phyloP scores from a whole-genome alignment of 2,797 vertebrate species.

The Myotis myotis region DNA sequence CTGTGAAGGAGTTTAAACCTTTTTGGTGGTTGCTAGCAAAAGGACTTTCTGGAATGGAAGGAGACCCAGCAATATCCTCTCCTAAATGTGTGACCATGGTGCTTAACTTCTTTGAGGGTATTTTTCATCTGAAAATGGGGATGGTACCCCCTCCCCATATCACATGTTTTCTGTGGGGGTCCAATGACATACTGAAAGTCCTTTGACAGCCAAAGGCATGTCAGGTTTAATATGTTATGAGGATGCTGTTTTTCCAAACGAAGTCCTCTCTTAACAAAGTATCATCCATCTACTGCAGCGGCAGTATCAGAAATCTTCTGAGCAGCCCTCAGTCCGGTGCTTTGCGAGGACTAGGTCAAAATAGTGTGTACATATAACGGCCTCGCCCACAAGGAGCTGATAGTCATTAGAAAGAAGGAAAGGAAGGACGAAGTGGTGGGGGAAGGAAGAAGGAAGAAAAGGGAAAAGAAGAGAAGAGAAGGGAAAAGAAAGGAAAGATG shows the following conservation, averaged over 20 bases:
- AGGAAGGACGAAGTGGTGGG: fast-evolving
- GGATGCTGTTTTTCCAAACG: background rate
- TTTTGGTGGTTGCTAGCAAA: background rate
- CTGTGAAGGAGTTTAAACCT: background rate
- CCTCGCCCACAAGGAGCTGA: background rate
- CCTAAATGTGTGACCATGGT: background rate
- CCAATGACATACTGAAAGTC: background rate
- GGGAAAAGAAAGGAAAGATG: background rate
- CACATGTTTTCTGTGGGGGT: background rate
- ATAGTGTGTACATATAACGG: background rate
- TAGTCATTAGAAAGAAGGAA: background rate
- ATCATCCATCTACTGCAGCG: fast-evolving
- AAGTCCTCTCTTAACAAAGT: background rate
- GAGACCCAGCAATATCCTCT: background rate
- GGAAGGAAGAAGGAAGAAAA: background rate
- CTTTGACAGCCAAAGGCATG: background rate
- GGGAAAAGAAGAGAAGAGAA: background rate
- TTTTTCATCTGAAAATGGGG: background rate
- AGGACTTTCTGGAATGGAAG: background rate
- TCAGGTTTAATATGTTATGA: background rate
- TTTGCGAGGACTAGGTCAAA: background rate
- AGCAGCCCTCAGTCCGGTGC: background rate
- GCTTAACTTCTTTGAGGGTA: background rate
- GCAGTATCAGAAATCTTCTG: background rate
- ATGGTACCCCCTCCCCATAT: background rate